Base-by-base conservation (phyloP, 1,140 invertebrate species). In the Dinoponera quadriceps region DNA sequence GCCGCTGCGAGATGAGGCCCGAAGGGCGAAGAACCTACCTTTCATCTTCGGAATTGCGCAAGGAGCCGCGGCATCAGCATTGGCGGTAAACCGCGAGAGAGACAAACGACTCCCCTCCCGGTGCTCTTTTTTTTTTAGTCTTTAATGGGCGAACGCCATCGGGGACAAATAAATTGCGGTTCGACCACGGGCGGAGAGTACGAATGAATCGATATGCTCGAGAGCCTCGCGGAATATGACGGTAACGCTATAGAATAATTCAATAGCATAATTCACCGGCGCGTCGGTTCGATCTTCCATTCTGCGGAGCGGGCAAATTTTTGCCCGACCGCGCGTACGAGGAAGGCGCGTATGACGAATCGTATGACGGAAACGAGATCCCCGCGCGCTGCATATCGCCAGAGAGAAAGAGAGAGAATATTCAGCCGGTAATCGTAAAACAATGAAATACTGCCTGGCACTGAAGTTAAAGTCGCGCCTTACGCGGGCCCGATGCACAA, bases 31-130 rank as follows among this genome's bases (percentile, higher is more conserved):
- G 38, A 51, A 25, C 33, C 51, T n/a, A 29, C 48, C 65, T 80
- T 80, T 80, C 74, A 59, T 77, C 51, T 59, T 20, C 68, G 49
- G n/a, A 68, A 78, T 83, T 66, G 38, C 60, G 16, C 33, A 27
- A 60, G 11, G 49, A 51, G 38, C 48, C 38, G 55, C 25, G 55
- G n/a, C 25, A 20, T 57, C 55, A 25, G 55, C 16, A 57, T 33
- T 33, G 57, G 59, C 44, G 59, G 59, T 75, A 80, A n/a, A 66
- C 62, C 74, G 20, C 49, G 62, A 59, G 9, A 57, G 29, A 25
- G 44, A 20, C 44, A 5, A 16, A 49, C 38, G 27, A 16, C 0
- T 68, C 14, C 25, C 44, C n/a, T 22, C 51, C 27, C 3, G 5
- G 2, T 33, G 38, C 38, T 44, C 18, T 22, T 49, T 49, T 66